Conservation (phyloP, 2,888 invertebrate genomes). For the Anthrax anthrax region DNA sequence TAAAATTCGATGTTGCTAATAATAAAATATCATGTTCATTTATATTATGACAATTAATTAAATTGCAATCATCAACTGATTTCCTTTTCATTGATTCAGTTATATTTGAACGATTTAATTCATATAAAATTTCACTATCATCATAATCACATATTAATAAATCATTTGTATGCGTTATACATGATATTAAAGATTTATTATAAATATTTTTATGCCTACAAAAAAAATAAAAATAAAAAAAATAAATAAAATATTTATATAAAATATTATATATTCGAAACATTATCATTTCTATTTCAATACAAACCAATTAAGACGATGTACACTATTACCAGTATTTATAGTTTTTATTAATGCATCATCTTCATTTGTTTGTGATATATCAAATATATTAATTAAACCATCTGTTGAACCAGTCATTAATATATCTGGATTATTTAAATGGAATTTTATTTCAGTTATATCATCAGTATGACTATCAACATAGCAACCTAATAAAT, state of each 20-base stretch:
- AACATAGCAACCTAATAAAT: conserved; percentile 64
- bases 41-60: conserved; percentile 46
- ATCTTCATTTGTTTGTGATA: conserved; percentile 57
- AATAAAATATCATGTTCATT: conserved; percentile 40
- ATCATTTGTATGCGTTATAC: conserved; percentile 57
- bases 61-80: conserved; percentile 46
- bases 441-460: conserved; percentile 61
- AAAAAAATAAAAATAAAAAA: neutral
- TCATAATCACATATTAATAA: conserved; percentile 53
- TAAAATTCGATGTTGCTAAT: conserved; percentile 48
- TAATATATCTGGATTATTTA: conserved; percentile 46
- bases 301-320: conserved; percentile 41
- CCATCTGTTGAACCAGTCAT: conserved; percentile 72
- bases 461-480: conserved; percentile 73
- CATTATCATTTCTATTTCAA: too few species aligned
- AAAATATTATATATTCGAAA: conserved; percentile 11
- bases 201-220: conserved; percentile 26
- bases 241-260: too few species aligned
- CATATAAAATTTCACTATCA: conserved; percentile 43
- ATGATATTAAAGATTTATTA: conserved; percentile 41
- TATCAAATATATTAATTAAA: conserved; percentile 69
- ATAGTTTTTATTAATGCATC: conserved; percentile 63
- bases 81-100: conserved; percentile 44
- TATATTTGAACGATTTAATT: conserved; percentile 44
- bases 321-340: conserved; percentile 66